These are phyloP conservation scores for Chromobotia macracanthus DNA, from an alignment of 2,797 vertebrate genomes.

Conservation along the genomic window DNA sequence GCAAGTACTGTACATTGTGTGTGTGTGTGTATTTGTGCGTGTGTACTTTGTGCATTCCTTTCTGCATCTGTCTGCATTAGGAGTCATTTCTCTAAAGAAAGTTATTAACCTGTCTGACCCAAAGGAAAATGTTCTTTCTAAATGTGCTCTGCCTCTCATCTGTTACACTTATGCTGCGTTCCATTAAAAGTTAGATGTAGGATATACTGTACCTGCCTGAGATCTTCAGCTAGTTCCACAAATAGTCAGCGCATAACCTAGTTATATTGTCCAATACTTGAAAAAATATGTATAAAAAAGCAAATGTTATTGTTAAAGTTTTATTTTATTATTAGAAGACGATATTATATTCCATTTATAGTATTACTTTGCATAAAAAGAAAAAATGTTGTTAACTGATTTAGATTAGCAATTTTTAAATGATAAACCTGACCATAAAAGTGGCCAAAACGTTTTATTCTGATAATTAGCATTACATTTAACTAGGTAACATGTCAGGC, in stretches of 20 bases:
- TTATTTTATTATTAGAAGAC: no score
- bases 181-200: constrained; percentile 7
- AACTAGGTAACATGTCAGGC: not conserved
- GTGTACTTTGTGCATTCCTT: constrained; percentile 21
- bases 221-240: not conserved
- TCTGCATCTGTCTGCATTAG: constrained; percentile 19
- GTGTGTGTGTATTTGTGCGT: constrained; percentile 25
- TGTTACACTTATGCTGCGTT: constrained; percentile 1
- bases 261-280: no score
- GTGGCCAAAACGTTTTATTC: no score
- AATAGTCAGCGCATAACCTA: not conserved
- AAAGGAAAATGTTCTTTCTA: constrained; percentile 71
- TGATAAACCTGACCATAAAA: no score
- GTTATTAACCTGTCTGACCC: constrained; percentile 59
- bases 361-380: not conserved
- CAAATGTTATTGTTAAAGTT: no score
- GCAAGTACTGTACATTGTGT: constrained; percentile 21
- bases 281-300: no score
- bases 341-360: not conserved
- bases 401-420: no score
- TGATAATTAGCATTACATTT: no score
- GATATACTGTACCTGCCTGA: not conserved
- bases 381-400: no score
- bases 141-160: constrained; percentile 52
- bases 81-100: constrained; percentile 41